Base-by-base conservation (phyloP, 1,140 invertebrate genomes). In the Drosophila carrolli region DNA sequence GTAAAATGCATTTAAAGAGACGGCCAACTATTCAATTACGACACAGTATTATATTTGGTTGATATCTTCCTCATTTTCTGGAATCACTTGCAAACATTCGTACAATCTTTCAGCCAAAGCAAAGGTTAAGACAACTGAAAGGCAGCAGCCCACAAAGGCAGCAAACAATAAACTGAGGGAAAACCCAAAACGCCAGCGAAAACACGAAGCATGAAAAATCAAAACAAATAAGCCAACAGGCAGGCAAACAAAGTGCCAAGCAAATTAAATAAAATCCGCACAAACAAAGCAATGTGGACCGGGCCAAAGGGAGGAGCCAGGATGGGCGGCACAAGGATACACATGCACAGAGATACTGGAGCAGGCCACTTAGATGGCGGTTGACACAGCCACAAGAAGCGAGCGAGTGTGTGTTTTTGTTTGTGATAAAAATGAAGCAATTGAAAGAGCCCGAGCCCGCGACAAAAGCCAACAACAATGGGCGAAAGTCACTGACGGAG, bases 221-320 rank as follows among this genome's bases (percentile, higher is more conserved):
- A 80, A 83, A 83, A 84, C 81, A 83, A 83, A 83, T 83, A 79
- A 66, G 81, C 75, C 83, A 84, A 80, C 76, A 84, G 53, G 80
- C 75, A 57, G 53, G 50, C 71, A 83, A 75, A 78, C 81, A 83
- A 83, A 83, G 65, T 83, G 75, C 81, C 61, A 66, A 84, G 81
- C 61, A 84, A 84, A 84, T 84, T 84, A 80, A 84, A 84, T 84
- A 80, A 84, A 84, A 76, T 80, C 48, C 56, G 61, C 65, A 63
- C 53, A 58, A 54, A 81, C 71, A 71, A 61, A 68, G 37, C 58
- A 44, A 57, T 73, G 67, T 13, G 29, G 67, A 48, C 65, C 27
- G 67, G 55, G 43, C 35, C 62, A 16, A 55, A 67, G 44, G 32
- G 65, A 38, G 50, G 62, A 35, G 59, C 61, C 40, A 59, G 41